phyloP scores from a whole-genome alignment of 2,888 invertebrate genomes.

The Callinectes sapidus region DNA sequence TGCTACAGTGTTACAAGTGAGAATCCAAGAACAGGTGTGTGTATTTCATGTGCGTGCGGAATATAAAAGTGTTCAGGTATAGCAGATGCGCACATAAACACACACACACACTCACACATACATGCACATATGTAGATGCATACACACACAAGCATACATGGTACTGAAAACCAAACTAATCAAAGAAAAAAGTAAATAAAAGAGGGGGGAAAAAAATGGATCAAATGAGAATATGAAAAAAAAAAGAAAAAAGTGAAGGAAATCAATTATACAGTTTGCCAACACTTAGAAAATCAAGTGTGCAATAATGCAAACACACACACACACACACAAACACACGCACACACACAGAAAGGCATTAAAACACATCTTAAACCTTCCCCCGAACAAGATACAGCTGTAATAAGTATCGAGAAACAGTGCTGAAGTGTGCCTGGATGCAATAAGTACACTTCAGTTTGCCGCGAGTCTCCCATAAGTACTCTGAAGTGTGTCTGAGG shows the following conservation, averaged over 20 bases:
- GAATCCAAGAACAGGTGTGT: neutral
- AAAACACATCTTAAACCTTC: neutral
- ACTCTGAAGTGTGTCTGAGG: too few species aligned
- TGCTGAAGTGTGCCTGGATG: neutral
- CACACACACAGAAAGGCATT: neutral
- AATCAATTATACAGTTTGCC: neutral
- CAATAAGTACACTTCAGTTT: neutral
- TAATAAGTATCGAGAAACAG: neutral
- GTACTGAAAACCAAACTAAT: neutral
- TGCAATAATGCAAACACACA: neutral
- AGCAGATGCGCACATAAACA: neutral
- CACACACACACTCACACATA: neutral
- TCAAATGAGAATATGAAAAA: neutral
- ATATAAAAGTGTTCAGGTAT: neutral
- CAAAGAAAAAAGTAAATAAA: neutral
- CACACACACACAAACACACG: neutral
- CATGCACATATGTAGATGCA: neutral
- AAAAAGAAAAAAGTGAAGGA: neutral
- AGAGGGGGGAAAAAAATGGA: neutral
- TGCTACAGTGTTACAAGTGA: neutral
- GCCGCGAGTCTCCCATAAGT: too few species aligned
- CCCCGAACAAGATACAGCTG: neutral
- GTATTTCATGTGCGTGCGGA: neutral
- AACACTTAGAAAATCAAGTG: slow-evolving; percentile 10
- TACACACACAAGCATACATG: neutral